phyloP scores from a whole-genome alignment of 2,888 invertebrate species.

The Drosophila recens region DNA sequence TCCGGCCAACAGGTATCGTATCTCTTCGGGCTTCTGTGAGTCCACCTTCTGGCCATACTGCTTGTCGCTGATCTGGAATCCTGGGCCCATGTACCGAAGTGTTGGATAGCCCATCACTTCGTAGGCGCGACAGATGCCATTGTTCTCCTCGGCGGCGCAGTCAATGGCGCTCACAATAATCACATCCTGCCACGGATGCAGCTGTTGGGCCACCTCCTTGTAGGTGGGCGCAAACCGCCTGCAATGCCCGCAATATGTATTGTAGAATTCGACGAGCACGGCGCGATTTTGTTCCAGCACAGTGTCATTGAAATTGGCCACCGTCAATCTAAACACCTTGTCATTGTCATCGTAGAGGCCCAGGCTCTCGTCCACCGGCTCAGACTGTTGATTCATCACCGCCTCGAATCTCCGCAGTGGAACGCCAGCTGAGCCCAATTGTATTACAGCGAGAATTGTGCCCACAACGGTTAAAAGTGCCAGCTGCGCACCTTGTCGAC shows the following conservation, averaged over 20 bases:
- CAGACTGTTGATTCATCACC: slow-evolving; percentile 67
- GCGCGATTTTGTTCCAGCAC: slow-evolving; percentile 89
- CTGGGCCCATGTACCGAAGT: slow-evolving; percentile 91
- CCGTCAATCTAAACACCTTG: slow-evolving; percentile 86
- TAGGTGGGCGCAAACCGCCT: slow-evolving; percentile 95
- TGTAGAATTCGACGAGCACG: slow-evolving; percentile 96
- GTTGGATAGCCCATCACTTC: slow-evolving; percentile 96
- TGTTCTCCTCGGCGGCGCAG: slow-evolving; percentile 94
- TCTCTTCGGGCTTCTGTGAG: slow-evolving; percentile 85
- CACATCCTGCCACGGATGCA: slow-evolving; percentile 90
- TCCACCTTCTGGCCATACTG: slow-evolving; percentile 88
- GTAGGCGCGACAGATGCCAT: slow-evolving; percentile 94
- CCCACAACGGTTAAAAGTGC: slow-evolving; percentile 38
- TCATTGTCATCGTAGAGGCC: slow-evolving; percentile 83
- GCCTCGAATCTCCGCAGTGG: slow-evolving; percentile 71
- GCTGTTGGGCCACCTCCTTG: slow-evolving; percentile 91
- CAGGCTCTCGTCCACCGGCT: slow-evolving; percentile 47
- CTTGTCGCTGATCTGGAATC: slow-evolving; percentile 87
- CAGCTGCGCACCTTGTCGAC: slow-evolving; percentile 51
- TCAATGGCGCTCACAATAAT: slow-evolving; percentile 92
- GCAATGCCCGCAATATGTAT: slow-evolving; percentile 97
- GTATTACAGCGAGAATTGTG: slow-evolving; percentile 21
- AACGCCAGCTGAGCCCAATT: slow-evolving; percentile 67
- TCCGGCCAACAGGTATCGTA: slow-evolving; percentile 82
- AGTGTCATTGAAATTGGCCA: slow-evolving; percentile 88